These are phyloP conservation scores for Drosophila hawaiiensis DNA, from an alignment of 2,888 invertebrate species.

Conservation along the genomic window DNA sequence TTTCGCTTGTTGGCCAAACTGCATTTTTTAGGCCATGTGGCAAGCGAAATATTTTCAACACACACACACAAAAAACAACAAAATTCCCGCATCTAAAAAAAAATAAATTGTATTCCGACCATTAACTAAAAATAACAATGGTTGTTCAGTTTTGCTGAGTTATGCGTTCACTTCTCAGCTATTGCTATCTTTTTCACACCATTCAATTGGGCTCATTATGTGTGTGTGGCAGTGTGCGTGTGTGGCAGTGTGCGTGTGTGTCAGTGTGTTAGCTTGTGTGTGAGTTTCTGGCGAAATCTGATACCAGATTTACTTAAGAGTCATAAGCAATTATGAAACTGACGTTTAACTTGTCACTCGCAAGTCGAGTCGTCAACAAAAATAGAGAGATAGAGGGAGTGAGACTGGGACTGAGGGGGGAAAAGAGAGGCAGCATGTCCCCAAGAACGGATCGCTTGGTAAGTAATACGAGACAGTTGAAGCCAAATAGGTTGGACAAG, in stretches of 20 bases:
- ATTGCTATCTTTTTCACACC: constrained; percentile 56
- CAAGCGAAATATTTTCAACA: constrained; percentile 37
- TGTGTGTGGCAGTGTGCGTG: background rate
- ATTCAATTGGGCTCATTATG: constrained; percentile 40
- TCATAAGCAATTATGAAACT: constrained; percentile 74
- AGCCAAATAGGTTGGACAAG: constrained; percentile 20
- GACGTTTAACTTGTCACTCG: constrained; percentile 76
- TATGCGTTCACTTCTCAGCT: constrained; percentile 51
- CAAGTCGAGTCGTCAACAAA: constrained; percentile 30
- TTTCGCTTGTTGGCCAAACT: constrained; percentile 13
- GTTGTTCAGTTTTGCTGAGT: constrained; percentile 46
- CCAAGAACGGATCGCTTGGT: constrained; percentile 26
- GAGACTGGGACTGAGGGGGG: background rate
- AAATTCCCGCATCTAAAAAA: constrained; percentile 43
- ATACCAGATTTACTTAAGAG: constrained; percentile 72
- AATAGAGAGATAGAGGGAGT: background rate
- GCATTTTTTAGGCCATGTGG: constrained; percentile 44
- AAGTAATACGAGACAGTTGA: constrained; percentile 39
- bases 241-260: background rate
- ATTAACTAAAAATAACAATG: constrained; percentile 65
- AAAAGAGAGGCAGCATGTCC: background rate
- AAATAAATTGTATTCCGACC: constrained; percentile 51
- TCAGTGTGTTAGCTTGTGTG: constrained; percentile 9
- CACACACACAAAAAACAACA: background rate
- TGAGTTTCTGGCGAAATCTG: constrained; percentile 66